Percentiles rank a stretch among this genome's conserved stretches.
These are phyloP conservation scores for Alethe castanea DNA, from an alignment of 2,113 vertebrate species.

Conservation along the genomic window DNA sequence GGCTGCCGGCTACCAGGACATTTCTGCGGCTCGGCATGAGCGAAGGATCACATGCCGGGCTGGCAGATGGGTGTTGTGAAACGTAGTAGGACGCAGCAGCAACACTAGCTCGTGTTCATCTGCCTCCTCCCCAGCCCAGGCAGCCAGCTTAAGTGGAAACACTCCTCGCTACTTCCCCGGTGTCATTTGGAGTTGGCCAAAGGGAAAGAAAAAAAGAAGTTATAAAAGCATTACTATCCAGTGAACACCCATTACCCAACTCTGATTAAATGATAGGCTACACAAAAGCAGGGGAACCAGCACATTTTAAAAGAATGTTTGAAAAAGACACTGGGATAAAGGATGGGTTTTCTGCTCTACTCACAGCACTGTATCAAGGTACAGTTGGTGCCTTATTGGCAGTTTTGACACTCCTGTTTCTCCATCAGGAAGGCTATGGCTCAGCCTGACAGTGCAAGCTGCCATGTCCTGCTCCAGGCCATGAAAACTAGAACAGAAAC, in stretches of 20 bases:
- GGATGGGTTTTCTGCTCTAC: background rate
- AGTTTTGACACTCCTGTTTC: background rate
- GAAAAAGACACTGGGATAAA: background rate
- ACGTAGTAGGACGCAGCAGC: slow-evolving; percentile 23
- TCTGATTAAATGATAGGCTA: background rate
- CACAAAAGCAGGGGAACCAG: background rate
- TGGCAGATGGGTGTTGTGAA: slow-evolving; percentile 54
- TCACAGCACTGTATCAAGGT: background rate
- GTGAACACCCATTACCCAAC: background rate
- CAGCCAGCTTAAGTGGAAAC: slow-evolving; percentile 19
- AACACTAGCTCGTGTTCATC: background rate
- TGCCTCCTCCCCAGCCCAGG: background rate
- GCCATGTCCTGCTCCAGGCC: background rate
- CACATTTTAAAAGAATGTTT: background rate
- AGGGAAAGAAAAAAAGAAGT: background rate
- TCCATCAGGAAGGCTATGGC: background rate
- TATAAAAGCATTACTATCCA: background rate
- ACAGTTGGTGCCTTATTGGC: background rate
- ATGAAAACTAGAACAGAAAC: background rate
- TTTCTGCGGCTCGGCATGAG: background rate
- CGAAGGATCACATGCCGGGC: background rate
- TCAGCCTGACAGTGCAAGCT: background rate
- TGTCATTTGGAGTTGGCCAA: slow-evolving; percentile 37
- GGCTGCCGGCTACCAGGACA: background rate
- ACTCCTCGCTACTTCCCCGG: background rate